Base-by-base conservation (phyloP, 1,140 invertebrate genomes). In the Drosophila ogumai region DNA sequence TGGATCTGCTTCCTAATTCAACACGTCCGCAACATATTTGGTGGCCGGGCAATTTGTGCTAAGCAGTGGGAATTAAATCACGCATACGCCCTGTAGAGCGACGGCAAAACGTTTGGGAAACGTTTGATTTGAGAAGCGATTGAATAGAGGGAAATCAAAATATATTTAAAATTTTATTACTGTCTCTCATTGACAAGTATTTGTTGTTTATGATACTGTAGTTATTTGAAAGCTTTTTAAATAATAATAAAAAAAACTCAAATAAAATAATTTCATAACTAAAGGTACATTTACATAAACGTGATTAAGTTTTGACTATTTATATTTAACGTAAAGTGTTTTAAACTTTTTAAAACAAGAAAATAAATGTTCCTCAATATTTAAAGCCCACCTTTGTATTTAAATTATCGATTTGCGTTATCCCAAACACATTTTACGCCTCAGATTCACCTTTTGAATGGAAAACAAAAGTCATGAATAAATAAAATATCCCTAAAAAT, bases 381-480 rank as follows among this genome's bases (percentile, higher is more conserved):
- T 69, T 31, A 22, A 66, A 25, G 38, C 9, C 22, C 28, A 8
- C 0, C 32, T 44, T 46, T 19, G 2, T 10, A 17, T 65, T 71
- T 57, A 81, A 76, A 40, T 22, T 61, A 79, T 81, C 38, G 71
- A 75, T 80, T 75, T 81, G 41, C 17, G 32, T 22, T 15, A 60
- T 7, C 15, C 25, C 6, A 67, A 74, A 32, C n/a, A 47, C 41
- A 43, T 44, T 61, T 74, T 44, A 32, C n/a, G 55, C 46, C 55
- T 44, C 32, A 38, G 34, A 44, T 54, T 71, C 22, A 43, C 63
- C 64, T 72, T 72, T 76, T 22, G 66, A 81, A 76, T 81, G 79
- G 31, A 55, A 58, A 78, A 50, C 75, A 71, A 78, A 75, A 79
- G 65, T 79, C 75, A 79, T 82, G 75, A 82, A 81, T 87, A 81